Base-by-base conservation (phyloP, 2,888 invertebrate genomes). In the Phaonia tiefii region DNA sequence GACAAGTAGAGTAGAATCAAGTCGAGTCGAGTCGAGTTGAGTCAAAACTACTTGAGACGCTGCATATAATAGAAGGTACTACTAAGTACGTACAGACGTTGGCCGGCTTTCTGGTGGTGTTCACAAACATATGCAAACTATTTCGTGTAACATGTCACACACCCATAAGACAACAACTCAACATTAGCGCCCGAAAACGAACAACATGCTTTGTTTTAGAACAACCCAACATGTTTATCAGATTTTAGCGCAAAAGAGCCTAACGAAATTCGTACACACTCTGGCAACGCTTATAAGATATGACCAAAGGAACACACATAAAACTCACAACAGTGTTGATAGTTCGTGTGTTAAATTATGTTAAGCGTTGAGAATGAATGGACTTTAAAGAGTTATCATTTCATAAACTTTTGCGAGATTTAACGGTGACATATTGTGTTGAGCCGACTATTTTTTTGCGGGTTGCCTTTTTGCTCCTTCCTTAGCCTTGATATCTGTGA, bases 91-190 rank as follows among this genome's bases (percentile, higher is more conserved):
- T 31, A 31, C 31, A 31, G 31, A 31, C 4, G 3, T 31, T 3
- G 31, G 31, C 31, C 31, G 2, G 15, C 37, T 3, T 11, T 17
- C 4, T 63, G 54, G 3, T 63, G 39, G 37, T 63, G 63, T 42
- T 63, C 42, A 22, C 63, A 63, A 75, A 81, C 81, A 78, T 81
- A 90, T 90, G 88, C 88, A 88, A 89, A 88, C 86, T 87, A 87
- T 88, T 89, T 87, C 88, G 89, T 89, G 88, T 89, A 86, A 87
- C 89, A 82, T 89, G 89, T 88, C 87, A 86, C 87, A 86, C 85
- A 82, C 85, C 69, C 77, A 76, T 79, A 69, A 81, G 63, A 63
- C 63, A 81, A 79, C 67, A 79, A 70, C 74, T 75, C 76, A 77
- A 79, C 67, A 84, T 80, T 54, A 72, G 49, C 58, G 72, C 22